phyloP scores from a whole-genome alignment of 53 echinoderm and acorn worm genomes.

The Crossaster papposus region DNA sequence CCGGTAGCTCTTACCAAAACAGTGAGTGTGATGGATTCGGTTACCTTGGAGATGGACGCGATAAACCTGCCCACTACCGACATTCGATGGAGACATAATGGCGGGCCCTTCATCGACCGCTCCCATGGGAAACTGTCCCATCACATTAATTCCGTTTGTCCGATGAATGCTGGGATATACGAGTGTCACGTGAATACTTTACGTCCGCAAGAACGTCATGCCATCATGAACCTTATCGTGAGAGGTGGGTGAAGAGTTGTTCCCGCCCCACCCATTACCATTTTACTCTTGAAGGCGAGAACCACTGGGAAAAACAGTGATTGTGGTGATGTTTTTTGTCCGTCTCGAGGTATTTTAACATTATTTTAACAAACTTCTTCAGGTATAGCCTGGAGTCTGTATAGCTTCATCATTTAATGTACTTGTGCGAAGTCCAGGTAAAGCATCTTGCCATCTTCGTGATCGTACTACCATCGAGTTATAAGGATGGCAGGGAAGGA shows the following conservation, averaged over 20 bases:
- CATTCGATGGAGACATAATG: slow-evolving; percentile 22
- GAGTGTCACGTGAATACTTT: not conserved
- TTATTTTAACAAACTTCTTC: no score
- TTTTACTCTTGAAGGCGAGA: no score
- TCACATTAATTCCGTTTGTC: not conserved
- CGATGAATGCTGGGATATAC: slow-evolving; percentile 14
- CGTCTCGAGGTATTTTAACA: no score
- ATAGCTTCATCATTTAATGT: no score
- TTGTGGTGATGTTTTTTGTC: no score
- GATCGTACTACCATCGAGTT: no score
- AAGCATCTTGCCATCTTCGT: no score
- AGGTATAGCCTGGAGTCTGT: no score
- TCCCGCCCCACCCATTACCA: not conserved
- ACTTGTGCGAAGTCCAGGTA: no score
- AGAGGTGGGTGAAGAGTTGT: slow-evolving; percentile 12
- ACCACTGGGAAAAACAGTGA: no score
- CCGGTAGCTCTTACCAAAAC: slow-evolving; percentile 19
- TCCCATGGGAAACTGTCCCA: slow-evolving; percentile 2
- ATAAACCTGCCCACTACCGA: slow-evolving; percentile 1
- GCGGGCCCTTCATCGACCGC: slow-evolving; percentile 15
- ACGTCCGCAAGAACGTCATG: not conserved
- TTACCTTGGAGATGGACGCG: slow-evolving; percentile 22
- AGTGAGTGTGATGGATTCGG: slow-evolving; percentile 4
- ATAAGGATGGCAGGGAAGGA: no score
- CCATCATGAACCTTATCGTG: slow-evolving; percentile 35